phyloP scores from a whole-genome alignment of 2,113 vertebrate species.

The Catharus fuscescens region DNA sequence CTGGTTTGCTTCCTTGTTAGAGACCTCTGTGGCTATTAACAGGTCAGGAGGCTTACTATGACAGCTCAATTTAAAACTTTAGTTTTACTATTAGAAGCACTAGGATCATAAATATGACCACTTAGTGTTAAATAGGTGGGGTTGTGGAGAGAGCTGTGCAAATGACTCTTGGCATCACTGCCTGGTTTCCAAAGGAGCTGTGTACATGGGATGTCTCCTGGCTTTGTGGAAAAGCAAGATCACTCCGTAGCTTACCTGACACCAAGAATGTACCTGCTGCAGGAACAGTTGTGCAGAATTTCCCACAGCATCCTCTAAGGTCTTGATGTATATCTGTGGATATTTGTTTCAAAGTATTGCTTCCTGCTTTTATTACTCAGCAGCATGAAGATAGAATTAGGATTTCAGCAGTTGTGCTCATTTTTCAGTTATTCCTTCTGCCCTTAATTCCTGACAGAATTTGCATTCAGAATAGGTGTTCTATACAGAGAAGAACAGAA shows the following conservation, averaged over 20 bases:
- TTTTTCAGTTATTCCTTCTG: neutral
- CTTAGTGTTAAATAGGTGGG: neutral
- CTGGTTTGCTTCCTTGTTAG: constrained; percentile 9
- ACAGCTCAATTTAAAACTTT: constrained; percentile 43
- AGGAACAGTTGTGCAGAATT: neutral
- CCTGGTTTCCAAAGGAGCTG: neutral
- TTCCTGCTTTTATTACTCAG: neutral
- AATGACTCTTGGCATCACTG: neutral
- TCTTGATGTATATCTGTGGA: neutral
- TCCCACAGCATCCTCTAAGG: neutral
- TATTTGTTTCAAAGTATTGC: neutral
- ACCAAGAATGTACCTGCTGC: fast-evolving
- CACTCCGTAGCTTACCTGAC: neutral
- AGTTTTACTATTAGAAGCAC: constrained; percentile 49
- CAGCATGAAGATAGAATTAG: neutral
- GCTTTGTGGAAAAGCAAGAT: neutral
- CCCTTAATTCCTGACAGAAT: neutral
- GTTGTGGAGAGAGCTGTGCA: neutral
- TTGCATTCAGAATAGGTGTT: neutral
- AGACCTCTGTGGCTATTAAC: neutral
- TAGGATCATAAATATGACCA: neutral
- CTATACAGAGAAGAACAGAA: neutral
- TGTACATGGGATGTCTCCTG: neutral
- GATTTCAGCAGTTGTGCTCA: neutral
- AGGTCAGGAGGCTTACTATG: constrained; percentile 15